Conservation (phyloP, 2,113 vertebrate genomes). For the Donacobius atricapilla region DNA sequence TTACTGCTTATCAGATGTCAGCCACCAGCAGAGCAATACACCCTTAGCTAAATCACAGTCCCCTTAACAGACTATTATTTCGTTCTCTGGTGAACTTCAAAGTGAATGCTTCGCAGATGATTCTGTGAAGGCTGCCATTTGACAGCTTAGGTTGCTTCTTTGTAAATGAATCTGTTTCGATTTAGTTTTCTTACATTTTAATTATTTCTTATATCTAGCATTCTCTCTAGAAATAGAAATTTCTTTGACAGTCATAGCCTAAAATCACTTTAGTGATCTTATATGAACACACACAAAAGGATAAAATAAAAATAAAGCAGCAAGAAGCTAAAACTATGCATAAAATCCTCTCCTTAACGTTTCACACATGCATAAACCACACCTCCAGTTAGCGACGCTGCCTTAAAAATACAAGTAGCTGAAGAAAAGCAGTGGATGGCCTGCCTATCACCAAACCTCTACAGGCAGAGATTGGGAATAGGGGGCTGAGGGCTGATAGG, state of each 20-base stretch:
- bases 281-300: not conserved
- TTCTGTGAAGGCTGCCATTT: not conserved
- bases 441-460: not conserved
- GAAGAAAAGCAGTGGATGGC: not conserved
- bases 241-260: not conserved
- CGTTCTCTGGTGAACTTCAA: not conserved
- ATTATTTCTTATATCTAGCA: not conserved
- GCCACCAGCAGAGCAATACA: not conserved
- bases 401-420: not conserved
- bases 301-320: not conserved
- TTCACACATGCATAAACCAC: not conserved
- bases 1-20: conserved; percentile 1
- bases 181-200: not conserved
- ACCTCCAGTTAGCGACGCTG: not conserved
- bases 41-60: not conserved
- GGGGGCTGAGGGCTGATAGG: rapidly evolving
- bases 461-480: rapidly evolving
- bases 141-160: not conserved
- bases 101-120: not conserved
- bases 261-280: not conserved
- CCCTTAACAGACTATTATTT: not conserved
- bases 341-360: not conserved
- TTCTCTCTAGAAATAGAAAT: not conserved
- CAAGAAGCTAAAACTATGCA: not conserved
- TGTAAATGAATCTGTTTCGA: not conserved